phyloP scores from a whole-genome alignment of 2,888 invertebrate genomes.

The Mimas tiliae region DNA sequence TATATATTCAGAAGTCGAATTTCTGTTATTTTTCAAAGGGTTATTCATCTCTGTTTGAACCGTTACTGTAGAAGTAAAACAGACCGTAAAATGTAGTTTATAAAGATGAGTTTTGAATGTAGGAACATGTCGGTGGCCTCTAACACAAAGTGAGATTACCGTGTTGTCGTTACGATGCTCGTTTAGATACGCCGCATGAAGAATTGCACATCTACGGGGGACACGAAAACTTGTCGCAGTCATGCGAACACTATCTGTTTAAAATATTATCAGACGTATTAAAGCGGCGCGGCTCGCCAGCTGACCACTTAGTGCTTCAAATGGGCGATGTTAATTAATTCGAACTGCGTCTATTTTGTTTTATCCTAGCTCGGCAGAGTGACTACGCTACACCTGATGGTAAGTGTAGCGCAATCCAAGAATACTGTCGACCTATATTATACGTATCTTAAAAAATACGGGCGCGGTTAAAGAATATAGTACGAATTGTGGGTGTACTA shows the following conservation, averaged over 20 bases:
- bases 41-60: constrained; percentile 51
- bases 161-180: constrained; percentile 80
- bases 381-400: no score
- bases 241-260: constrained; percentile 34
- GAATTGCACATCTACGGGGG: constrained; percentile 76
- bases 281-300: neutral
- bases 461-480: no score
- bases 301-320: constrained; percentile 11
- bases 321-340: constrained; percentile 14
- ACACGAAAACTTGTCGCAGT: constrained; percentile 57
- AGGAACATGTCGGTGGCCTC: constrained; percentile 47
- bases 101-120: constrained; percentile 53
- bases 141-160: constrained; percentile 72
- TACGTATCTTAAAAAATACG: no score
- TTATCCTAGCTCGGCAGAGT: neutral
- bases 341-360: neutral
- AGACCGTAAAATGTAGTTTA: constrained; percentile 34
- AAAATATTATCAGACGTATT: constrained; percentile 17
- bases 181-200: constrained; percentile 81
- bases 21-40: constrained; percentile 52
- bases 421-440: no score
- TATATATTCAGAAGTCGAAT: constrained; percentile 22
- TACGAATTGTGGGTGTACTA: no score
- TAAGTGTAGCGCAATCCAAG: no score
- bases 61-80: constrained; percentile 35